Evolutionary conservation across 2,888 invertebrate species (phyloP).

Genomic region (Microplitis manilae): DNA sequence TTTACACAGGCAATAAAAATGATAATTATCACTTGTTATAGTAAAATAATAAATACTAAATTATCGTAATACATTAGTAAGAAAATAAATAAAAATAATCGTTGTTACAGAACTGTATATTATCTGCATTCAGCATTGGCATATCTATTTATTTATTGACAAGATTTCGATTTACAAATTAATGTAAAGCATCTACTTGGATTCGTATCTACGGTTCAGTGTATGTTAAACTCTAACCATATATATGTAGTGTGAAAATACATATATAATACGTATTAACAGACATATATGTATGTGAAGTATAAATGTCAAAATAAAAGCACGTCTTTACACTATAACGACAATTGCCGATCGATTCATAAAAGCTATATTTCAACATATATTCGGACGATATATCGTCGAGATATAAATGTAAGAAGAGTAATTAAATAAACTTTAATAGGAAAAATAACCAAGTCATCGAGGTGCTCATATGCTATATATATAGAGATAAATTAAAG

Average conservation of each 20-base stretch:
- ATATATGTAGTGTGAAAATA: neutral
- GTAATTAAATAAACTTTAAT: neutral
- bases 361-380: neutral
- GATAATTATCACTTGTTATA: too few relatives aligned
- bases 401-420: neutral
- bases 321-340: neutral
- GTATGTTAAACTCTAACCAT: too few relatives aligned
- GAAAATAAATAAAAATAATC: too few relatives aligned
- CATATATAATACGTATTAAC: neutral
- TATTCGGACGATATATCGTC: neutral
- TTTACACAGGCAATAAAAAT: too few relatives aligned
- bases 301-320: neutral
- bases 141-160: neutral
- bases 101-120: neutral
- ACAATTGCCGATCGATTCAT: neutral
- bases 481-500: neutral
- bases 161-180: conserved; percentile 5
- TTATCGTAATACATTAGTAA: too few relatives aligned
- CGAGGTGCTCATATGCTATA: neutral
- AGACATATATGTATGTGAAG: neutral
- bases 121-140: neutral
- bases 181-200: neutral
- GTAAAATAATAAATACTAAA: too few relatives aligned
- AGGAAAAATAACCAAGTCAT: neutral
- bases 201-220: too few relatives aligned